Evolutionary conservation across 1,140 invertebrate genomes (phyloP).

Genomic region (Manduca sexta): DNA sequence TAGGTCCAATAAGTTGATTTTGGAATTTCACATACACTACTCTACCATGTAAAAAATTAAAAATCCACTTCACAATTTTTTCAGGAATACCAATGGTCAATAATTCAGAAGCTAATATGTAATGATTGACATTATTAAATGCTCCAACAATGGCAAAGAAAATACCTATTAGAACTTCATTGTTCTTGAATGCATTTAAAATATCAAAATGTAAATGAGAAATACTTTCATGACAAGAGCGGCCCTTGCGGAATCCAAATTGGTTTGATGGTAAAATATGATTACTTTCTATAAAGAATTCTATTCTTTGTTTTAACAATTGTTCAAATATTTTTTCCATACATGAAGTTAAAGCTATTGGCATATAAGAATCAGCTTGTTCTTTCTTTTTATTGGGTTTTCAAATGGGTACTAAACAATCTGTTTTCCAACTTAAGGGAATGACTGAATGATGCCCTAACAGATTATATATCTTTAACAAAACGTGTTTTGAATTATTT

Average conservation of each 20-base stretch:
- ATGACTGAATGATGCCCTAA: conserved; percentile 16
- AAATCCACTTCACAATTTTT: conserved; percentile 16
- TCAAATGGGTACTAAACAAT: conserved; percentile 18
- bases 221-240: conserved; percentile 12
- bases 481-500: not conserved
- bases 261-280: conserved; percentile 18
- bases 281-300: conserved; percentile 22
- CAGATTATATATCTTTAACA: conserved; percentile 16
- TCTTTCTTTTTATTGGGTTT: conserved; percentile 13
- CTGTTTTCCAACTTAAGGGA: conserved; percentile 14
- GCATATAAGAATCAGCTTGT: conserved; percentile 15
- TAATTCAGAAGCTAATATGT: conserved; percentile 5
- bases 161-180: conserved; percentile 4
- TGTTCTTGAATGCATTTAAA: not conserved
- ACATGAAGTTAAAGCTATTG: conserved; percentile 20
- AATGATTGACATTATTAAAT: conserved; percentile 18
- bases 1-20: conserved; percentile 12
- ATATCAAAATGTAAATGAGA: conserved; percentile 15
- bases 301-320: conserved; percentile 18
- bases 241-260: conserved; percentile 17
- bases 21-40: conserved; percentile 12
- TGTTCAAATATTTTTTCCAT: conserved; percentile 20
- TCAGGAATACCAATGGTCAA: conserved; percentile 7
- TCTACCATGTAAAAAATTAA: conserved; percentile 19
- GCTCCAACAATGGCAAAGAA: conserved; percentile 20